A percentile compares a stretch with the other conserved stretches of the same genome.
These are phyloP conservation scores for Megastigmus dorsalis DNA, from an alignment of 2,888 invertebrate species.

Conservation along the genomic window DNA sequence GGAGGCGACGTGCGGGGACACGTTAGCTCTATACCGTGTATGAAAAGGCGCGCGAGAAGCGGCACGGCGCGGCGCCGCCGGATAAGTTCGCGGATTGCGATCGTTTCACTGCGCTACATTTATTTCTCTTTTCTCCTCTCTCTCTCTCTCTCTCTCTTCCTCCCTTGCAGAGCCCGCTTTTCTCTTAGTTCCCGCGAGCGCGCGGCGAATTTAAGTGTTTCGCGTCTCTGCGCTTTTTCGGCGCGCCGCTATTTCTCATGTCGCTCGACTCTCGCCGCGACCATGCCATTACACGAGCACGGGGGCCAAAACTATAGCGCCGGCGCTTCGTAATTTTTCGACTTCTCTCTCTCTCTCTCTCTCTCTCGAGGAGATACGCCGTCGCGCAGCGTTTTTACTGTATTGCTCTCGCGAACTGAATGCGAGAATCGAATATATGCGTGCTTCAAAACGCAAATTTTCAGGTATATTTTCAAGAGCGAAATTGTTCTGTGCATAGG, in stretches of 20 bases:
- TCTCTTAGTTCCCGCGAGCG: constrained; percentile 13
- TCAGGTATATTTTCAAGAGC: too few relatives aligned
- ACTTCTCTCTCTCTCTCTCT: too few relatives aligned
- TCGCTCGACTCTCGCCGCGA: neutral
- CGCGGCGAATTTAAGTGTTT: constrained; percentile 26
- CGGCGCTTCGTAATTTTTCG: constrained; percentile 22
- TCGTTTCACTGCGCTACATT: constrained; percentile 52
- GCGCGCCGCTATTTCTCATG: constrained; percentile 35
- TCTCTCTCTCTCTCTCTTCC: neutral
- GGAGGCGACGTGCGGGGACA: neutral
- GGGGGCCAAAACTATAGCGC: constrained; percentile 5
- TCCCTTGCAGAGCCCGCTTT: neutral
- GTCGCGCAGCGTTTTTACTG: too few relatives aligned
- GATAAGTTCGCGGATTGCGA: constrained; percentile 50
- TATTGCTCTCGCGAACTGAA: too few relatives aligned
- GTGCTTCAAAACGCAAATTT: too few relatives aligned
- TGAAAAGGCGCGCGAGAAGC: constrained; percentile 5
- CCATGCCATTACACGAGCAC: neutral
- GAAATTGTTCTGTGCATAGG: too few relatives aligned
- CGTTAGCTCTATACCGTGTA: neutral
- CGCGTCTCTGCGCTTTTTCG: constrained; percentile 28
- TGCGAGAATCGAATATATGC: too few relatives aligned
- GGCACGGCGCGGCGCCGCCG: constrained; percentile 20
- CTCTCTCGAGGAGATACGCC: too few relatives aligned
- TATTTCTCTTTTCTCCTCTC: constrained; percentile 44